These are phyloP conservation scores for Lottia scabra DNA, from an alignment of 2,888 invertebrate species.

Conservation along the genomic window DNA sequence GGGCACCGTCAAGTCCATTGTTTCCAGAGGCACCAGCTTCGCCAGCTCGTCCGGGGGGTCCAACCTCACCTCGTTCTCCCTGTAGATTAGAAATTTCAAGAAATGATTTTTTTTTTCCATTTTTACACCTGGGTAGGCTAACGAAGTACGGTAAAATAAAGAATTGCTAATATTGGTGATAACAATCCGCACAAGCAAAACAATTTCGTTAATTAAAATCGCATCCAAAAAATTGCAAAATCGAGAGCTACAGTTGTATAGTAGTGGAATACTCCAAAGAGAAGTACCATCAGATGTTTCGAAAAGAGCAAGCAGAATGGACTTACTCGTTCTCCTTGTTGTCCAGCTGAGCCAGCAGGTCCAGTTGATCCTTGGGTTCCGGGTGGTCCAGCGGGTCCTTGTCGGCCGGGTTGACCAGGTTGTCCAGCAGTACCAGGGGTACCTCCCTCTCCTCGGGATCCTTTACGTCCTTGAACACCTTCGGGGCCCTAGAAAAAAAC, in stretches of 20 bases:
- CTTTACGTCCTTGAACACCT: constrained; percentile 50
- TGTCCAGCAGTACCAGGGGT: constrained; percentile 70
- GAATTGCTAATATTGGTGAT: no score
- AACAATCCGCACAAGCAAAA: no score
- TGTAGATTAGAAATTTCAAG: constrained; percentile 24
- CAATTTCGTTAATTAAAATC: no score
- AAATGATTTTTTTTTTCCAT: no score
- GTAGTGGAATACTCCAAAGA: no score
- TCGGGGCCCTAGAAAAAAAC: constrained; percentile 37
- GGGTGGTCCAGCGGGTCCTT: constrained; percentile 70
- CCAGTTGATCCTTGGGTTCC: constrained; percentile 51
- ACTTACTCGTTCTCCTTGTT: constrained; percentile 42
- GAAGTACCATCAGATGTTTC: no score
- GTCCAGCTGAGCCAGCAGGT: constrained; percentile 45
- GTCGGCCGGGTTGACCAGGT: constrained; percentile 47
- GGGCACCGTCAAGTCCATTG: constrained; percentile 49
- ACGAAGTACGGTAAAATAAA: no score
- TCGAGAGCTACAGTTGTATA: no score
- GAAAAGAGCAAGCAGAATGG: no score
- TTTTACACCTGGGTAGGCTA: no score
- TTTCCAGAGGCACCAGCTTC: constrained; percentile 50
- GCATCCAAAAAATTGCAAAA: no score
- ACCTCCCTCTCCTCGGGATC: constrained; percentile 39
- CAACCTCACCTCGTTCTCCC: constrained; percentile 54
- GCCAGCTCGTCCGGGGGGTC: constrained; percentile 56